Conservation (phyloP, 2,888 invertebrate genomes). For the Microctonus aethiopoides region DNA sequence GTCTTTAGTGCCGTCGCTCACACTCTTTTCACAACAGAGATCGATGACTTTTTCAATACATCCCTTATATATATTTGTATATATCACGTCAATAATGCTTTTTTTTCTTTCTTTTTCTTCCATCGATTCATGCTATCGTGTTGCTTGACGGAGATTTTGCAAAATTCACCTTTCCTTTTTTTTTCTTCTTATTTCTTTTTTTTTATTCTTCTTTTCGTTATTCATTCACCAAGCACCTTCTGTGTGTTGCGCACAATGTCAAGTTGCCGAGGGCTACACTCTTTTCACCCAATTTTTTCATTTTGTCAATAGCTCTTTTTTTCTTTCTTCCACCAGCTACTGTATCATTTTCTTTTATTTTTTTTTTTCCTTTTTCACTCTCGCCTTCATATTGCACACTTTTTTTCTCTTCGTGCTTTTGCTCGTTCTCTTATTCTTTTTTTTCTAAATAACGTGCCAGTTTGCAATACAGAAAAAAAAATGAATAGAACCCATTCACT, state of each 20-base stretch:
- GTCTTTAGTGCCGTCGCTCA: constrained; percentile 23
- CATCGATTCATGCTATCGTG: constrained; percentile 13
- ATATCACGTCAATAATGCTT: constrained; percentile 22
- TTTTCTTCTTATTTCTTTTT: constrained; percentile 6
- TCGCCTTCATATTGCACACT: not conserved
- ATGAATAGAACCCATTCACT: not conserved
- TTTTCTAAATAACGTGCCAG: not conserved
- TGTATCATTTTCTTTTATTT: constrained; percentile 18
- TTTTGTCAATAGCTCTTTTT: not conserved
- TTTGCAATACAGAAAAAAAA: not conserved
- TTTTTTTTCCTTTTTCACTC: not conserved
- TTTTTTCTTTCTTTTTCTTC: no score
- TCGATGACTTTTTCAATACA: constrained; percentile 32
- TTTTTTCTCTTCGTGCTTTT: constrained; percentile 1
- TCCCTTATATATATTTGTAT: constrained; percentile 5
- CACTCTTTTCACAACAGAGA: constrained; percentile 26
- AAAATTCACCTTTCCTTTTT: constrained; percentile 20
- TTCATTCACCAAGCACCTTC: constrained; percentile 11
- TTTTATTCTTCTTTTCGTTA: not conserved
- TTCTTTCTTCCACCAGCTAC: not conserved
- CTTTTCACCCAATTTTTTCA: constrained; percentile 20
- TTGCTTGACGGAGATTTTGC: not conserved
- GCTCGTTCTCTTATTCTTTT: not conserved
- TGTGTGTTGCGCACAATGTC: constrained; percentile 6
- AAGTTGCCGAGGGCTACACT: constrained; percentile 7